Percentiles rank a stretch among this genome's conserved stretches.
phyloP scores from a whole-genome alignment of 1,140 invertebrate species.

The Cyphomyrmex costatus region DNA sequence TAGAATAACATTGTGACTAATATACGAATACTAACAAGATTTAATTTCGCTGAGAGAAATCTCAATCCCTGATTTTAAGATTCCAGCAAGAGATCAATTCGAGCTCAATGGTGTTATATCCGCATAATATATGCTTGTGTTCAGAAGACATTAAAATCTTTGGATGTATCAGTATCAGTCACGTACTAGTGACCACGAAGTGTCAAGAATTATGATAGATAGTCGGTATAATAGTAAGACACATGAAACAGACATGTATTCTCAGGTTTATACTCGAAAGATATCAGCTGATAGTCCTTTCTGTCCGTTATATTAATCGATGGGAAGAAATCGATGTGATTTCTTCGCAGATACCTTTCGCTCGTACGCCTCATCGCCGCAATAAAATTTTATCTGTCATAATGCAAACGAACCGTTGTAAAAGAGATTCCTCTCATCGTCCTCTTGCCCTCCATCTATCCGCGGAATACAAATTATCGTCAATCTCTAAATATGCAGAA shows the following conservation, averaged over 20 bases:
- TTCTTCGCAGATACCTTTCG: conserved; percentile 5
- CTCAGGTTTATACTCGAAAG: conserved; percentile 43
- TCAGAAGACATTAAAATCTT: conserved; percentile 1
- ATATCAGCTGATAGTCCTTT: conserved; percentile 35
- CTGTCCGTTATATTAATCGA: background rate
- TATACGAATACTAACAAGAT: background rate
- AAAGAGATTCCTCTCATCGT: conserved; percentile 20
- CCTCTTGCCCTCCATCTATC: background rate
- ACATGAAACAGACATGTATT: conserved; percentile 52
- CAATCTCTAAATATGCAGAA: conserved; percentile 7
- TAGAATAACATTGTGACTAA: background rate
- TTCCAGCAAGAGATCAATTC: background rate
- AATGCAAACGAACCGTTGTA: conserved; percentile 37
- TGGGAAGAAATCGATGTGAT: conserved; percentile 47
- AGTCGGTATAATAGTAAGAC: conserved; percentile 1
- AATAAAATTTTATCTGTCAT: conserved; percentile 44
- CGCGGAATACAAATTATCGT: conserved; percentile 13
- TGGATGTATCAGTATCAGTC: background rate
- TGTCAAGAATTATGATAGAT: conserved; percentile 70
- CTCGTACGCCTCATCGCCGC: conserved; percentile 39
- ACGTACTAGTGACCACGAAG: conserved; percentile 29
- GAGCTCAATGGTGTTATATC: background rate
- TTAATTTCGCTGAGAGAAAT: background rate
- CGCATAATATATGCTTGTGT: background rate
- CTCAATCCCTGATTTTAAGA: background rate